These are phyloP conservation scores for Neoniphon sammara DNA, from an alignment of 2,797 vertebrate species.

Conservation along the genomic window DNA sequence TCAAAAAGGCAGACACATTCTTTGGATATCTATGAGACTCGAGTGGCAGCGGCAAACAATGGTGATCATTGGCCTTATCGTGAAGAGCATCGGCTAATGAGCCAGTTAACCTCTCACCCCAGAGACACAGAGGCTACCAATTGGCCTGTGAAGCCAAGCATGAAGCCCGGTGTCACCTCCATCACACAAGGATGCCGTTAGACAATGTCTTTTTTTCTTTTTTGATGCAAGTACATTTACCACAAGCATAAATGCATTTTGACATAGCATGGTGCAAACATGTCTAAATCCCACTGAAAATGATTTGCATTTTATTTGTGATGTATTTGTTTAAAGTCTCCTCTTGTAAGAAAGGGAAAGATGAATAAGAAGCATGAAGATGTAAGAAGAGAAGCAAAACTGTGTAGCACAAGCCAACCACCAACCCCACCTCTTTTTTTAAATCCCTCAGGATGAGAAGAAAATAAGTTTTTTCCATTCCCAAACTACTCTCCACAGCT, in stretches of 20 bases:
- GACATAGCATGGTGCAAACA: neutral
- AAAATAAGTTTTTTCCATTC: neutral
- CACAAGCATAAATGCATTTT: neutral
- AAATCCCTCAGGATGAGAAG: neutral
- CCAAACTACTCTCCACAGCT: neutral
- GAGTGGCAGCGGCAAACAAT: slow-evolving; percentile 44
- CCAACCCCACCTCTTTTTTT: neutral
- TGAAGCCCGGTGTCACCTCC: slow-evolving; percentile 34
- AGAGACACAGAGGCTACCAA: slow-evolving; percentile 30
- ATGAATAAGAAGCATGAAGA: neutral
- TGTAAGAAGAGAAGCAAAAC: neutral
- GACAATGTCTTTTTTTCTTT: neutral
- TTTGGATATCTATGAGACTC: slow-evolving; percentile 19
- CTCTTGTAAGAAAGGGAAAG: neutral
- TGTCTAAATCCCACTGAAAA: slow-evolving; percentile 2
- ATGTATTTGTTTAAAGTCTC: neutral
- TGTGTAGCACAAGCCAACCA: neutral
- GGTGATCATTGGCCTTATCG: slow-evolving; percentile 64
- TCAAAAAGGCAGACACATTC: slow-evolving; percentile 38
- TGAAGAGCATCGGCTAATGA: slow-evolving; percentile 68
- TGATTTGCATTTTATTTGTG: neutral
- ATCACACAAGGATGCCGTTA: slow-evolving; percentile 16
- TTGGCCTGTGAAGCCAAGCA: slow-evolving; percentile 46
- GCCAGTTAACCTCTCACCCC: slow-evolving; percentile 72
- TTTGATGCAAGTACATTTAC: neutral